Conservation (phyloP, 2,113 vertebrate genomes). For the Alethe diademata region DNA sequence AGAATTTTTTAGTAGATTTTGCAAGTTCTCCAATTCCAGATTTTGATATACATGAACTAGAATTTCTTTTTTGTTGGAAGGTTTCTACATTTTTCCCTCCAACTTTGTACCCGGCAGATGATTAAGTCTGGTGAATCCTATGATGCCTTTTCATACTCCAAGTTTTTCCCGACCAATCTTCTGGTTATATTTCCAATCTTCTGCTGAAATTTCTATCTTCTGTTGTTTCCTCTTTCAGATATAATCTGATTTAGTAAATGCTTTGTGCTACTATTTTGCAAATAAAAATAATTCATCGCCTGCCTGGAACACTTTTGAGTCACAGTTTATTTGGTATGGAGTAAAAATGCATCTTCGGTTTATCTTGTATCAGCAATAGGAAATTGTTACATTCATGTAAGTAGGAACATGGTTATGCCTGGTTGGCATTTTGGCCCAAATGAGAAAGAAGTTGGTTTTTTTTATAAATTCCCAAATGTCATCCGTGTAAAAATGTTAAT, state of each 20-base stretch:
- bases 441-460: not conserved
- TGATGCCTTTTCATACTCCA: not conserved
- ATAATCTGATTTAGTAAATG: not conserved
- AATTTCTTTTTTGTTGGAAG: not conserved
- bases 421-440: not conserved
- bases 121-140: not conserved
- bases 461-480: not conserved
- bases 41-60: not conserved
- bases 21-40: not conserved
- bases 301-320: not conserved
- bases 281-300: not conserved
- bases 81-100: not conserved
- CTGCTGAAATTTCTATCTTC: not conserved
- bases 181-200: not conserved
- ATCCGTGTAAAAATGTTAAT: not conserved
- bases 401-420: not conserved
- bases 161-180: rapidly evolving
- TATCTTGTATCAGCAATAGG: not conserved
- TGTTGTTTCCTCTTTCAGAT: not conserved
- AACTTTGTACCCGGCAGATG: not conserved
- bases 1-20: not conserved
- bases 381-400: not conserved
- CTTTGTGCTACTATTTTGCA: not conserved
- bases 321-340: not conserved
- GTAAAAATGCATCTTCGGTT: not conserved